Evolutionary conservation across 2,888 invertebrate species (phyloP).

Genomic region (Cremastobaeus sp.): DNA sequence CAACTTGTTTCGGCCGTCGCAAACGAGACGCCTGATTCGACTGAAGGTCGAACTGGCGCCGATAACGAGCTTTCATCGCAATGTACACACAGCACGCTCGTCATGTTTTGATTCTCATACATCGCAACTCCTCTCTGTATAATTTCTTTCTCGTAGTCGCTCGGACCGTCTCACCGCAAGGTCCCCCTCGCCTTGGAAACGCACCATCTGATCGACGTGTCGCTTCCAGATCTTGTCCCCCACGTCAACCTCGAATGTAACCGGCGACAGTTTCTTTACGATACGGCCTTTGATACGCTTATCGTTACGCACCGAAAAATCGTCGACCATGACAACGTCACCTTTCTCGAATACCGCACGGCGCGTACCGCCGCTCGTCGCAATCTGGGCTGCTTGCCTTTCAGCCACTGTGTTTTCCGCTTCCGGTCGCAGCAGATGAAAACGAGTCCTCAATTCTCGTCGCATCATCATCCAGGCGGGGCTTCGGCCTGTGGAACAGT

Average conservation of each 20-base stretch:
- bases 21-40: too few species aligned
- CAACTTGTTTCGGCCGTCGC: too few species aligned
- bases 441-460: constrained; percentile 24
- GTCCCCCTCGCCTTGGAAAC: neutral
- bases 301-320: constrained; percentile 29
- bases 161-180: neutral
- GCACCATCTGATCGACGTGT: constrained; percentile 23
- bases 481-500: constrained; percentile 28
- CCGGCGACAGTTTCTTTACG: constrained; percentile 16
- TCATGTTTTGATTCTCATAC: too few species aligned
- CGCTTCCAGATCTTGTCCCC: constrained; percentile 32
- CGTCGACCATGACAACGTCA: constrained; percentile 27
- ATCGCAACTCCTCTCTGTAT: neutral
- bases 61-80: too few species aligned
- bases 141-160: neutral
- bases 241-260: constrained; percentile 26
- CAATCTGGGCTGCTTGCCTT: constrained; percentile 13
- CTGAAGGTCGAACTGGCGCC: too few species aligned
- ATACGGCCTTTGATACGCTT: constrained; percentile 17
- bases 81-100: too few species aligned
- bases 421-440: constrained; percentile 21
- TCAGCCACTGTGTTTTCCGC: neutral
- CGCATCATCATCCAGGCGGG: constrained; percentile 9
- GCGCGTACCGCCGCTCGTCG: constrained; percentile 1
- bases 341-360: constrained; percentile 2